Evolutionary conservation across 2,113 vertebrate genomes (phyloP).

Genomic region (Neofelis nebulosa): DNA sequence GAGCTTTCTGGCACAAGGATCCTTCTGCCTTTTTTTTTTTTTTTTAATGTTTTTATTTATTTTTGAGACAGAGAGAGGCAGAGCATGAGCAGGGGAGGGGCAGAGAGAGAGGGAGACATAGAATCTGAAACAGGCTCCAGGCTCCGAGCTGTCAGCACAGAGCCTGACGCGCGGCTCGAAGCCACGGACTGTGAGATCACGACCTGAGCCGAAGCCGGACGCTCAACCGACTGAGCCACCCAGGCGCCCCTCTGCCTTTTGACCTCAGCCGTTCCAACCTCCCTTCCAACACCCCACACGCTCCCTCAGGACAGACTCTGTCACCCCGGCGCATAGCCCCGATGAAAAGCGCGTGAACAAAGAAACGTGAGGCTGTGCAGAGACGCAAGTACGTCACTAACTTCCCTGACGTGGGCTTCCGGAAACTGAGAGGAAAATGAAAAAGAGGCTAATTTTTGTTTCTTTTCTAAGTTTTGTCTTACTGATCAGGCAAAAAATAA

Average conservation of each 20-base stretch:
- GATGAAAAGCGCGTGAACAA: background rate
- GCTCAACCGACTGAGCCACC: no score
- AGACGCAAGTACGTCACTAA: background rate
- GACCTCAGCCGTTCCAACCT: background rate
- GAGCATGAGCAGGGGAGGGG: no score
- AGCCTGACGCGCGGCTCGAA: no score
- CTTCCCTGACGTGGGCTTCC: background rate
- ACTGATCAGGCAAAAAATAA: background rate
- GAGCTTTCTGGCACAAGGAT: background rate
- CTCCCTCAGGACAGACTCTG: background rate
- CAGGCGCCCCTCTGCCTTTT: background rate
- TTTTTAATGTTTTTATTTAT: no score
- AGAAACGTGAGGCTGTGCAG: accelerated
- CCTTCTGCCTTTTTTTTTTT: background rate
- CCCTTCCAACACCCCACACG: background rate
- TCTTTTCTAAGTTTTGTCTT: background rate
- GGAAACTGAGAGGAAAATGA: background rate
- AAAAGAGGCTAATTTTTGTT: background rate
- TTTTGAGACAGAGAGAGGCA: no score
- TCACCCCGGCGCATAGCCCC: background rate
- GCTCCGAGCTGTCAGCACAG: no score
- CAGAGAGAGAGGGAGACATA: no score
- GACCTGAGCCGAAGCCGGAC: no score
- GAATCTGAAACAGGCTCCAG: no score
- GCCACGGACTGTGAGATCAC: no score